Evolutionary conservation across 2,888 invertebrate genomes (phyloP), one percentile per base, ranked within the genome.

Genomic region (Drosophila macrospina): DNA sequence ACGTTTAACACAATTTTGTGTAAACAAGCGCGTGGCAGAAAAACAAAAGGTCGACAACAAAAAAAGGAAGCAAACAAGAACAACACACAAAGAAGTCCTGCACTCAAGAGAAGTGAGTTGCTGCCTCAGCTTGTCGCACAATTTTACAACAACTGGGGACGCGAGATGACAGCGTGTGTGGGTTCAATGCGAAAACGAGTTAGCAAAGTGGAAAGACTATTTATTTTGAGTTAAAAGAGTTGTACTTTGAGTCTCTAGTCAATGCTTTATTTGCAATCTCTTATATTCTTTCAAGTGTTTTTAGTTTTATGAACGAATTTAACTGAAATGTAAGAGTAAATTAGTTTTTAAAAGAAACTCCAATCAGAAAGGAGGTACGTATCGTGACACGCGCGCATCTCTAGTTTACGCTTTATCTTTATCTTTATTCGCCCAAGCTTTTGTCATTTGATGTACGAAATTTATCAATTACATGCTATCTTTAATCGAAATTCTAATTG

Each of bases 1-100:
- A 84, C 86, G 76, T 83, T 89, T 85, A 89, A 86, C 88, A 64
- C 80, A 88, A 88, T 85, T 88, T 89, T 55, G 67, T 69, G 73
- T 80, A 76, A 80, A 83, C 73, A 80, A 80, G 80, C 67, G 54
- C 54, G 56, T 68, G 41, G 50, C 45, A 44, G 57, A 7, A 57
- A 68, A 54, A 69, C 45, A 51, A 50, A 55, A 55, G 34, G 24
- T 1, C 3, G 34, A 37, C n/a, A 26, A 24, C 32, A 15, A 47
- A 26, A 45, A 28, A 28, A 13, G 37, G 34, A 11, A 47, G 15
- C 11, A 51, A 54, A 54, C 6, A 52, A 36, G 8, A 26, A 34
- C 4, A 61, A 30, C 44, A 61, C 20, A 42, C n/a, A 8, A 20
- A 28, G 50, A 60, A 69, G 37, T 48, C 61, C 50, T 48, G 34